These are phyloP conservation scores for Corythornis cristatus DNA, from an alignment of 2,113 vertebrate species.

Conservation along the genomic window DNA sequence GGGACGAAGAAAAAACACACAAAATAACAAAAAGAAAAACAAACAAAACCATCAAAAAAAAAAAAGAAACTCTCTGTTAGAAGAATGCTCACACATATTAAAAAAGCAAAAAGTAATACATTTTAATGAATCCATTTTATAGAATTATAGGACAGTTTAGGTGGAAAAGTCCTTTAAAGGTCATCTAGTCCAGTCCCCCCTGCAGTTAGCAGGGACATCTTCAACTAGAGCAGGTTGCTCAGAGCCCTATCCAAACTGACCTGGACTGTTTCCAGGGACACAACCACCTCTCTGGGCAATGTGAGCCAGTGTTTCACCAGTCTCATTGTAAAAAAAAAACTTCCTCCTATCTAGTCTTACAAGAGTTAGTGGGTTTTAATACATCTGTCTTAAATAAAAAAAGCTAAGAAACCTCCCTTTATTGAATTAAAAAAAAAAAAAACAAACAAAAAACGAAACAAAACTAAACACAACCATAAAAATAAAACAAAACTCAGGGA, in stretches of 20 bases:
- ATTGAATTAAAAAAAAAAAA: background rate
- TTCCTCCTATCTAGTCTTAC: too few species aligned
- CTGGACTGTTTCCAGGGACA: too few species aligned
- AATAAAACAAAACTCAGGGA: background rate
- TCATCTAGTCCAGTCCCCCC: too few species aligned
- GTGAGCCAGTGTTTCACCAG: too few species aligned
- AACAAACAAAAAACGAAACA: background rate
- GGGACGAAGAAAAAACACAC: background rate
- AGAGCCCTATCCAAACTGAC: too few species aligned
- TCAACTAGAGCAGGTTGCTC: too few species aligned
- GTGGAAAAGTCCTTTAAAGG: too few species aligned
- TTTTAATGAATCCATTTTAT: background rate
- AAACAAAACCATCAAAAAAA: background rate
- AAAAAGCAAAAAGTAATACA: background rate
- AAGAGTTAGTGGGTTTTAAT: background rate
- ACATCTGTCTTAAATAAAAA: background rate
- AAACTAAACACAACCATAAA: too few species aligned
- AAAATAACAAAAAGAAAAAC: background rate
- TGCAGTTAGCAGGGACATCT: too few species aligned
- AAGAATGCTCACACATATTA: background rate
- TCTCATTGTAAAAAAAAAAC: too few species aligned
- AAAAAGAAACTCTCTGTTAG: background rate
- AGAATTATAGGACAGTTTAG: too few species aligned
- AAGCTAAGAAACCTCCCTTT: background rate
- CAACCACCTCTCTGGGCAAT: too few species aligned